Conservation (phyloP, 2,113 vertebrate genomes). For the Pipra filicauda region DNA sequence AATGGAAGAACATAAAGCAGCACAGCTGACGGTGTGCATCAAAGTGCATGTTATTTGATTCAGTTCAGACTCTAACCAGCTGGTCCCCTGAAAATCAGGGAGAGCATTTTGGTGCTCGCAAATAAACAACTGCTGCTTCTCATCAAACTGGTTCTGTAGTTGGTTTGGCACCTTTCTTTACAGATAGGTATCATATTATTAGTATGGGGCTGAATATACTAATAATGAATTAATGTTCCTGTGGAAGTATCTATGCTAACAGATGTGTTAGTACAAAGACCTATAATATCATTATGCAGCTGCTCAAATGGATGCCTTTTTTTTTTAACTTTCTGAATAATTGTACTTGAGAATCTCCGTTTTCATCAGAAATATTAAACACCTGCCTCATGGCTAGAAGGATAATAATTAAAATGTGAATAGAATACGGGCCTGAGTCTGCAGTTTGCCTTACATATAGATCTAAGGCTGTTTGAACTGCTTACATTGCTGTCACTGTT, state of each 20-base stretch:
- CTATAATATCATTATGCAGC: neutral
- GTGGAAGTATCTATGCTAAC: neutral
- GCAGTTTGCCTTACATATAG: neutral
- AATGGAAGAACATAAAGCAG: constrained; percentile 61
- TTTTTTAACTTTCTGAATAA: neutral
- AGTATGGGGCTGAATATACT: neutral
- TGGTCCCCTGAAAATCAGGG: constrained; percentile 58
- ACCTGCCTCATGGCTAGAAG: neutral
- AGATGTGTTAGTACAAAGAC: neutral
- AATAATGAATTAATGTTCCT: constrained; percentile 14
- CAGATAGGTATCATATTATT: neutral
- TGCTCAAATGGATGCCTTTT: neutral
- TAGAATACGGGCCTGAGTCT: neutral
- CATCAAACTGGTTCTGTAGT: constrained; percentile 14
- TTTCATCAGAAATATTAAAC: constrained; percentile 10
- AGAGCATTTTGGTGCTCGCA: constrained; percentile 39
- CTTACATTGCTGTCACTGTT: neutral
- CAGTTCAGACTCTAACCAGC: constrained; percentile 61
- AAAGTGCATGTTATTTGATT: constrained; percentile 66
- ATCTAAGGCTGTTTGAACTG: neutral
- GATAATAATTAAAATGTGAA: neutral
- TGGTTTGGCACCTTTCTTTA: constrained; percentile 53
- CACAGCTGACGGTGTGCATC: constrained; percentile 37
- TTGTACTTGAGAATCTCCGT: neutral
- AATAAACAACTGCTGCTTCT: constrained; percentile 44